phyloP scores from a whole-genome alignment of 2,888 invertebrate genomes.

The Eupeodes latifasciatus region DNA sequence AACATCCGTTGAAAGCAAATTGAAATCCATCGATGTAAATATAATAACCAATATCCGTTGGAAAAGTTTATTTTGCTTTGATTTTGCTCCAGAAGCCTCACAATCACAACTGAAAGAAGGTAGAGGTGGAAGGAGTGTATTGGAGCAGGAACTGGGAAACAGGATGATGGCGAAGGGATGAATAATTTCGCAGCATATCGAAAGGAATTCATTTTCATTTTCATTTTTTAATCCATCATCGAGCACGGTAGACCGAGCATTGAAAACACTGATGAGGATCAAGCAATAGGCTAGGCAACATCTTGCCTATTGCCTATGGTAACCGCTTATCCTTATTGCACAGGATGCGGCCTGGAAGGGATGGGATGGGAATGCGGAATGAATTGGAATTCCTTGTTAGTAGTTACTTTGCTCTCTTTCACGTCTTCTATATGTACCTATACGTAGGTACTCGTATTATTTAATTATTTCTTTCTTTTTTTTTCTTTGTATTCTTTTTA shows the following conservation, averaged over 20 bases:
- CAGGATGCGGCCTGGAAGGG: constrained; percentile 23
- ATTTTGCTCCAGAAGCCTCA: constrained; percentile 35
- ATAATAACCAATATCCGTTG: constrained; percentile 74
- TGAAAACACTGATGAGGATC: no score
- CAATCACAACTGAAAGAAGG: not conserved
- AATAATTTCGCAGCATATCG: constrained; percentile 60
- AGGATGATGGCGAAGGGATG: constrained; percentile 1
- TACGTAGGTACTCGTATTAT: constrained; percentile 22
- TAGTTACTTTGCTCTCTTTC: constrained; percentile 10
- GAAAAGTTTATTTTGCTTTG: constrained; percentile 60
- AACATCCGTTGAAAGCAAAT: constrained; percentile 70
- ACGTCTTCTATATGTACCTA: constrained; percentile 33
- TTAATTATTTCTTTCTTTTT: constrained; percentile 59
- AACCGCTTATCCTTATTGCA: constrained; percentile 26
- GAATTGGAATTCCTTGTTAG: constrained; percentile 34
- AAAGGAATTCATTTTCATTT: constrained; percentile 71
- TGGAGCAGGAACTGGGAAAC: not conserved
- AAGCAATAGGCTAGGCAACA: constrained; percentile 45
- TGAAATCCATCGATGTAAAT: constrained; percentile 73
- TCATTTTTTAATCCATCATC: constrained; percentile 71
- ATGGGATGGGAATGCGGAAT: constrained; percentile 17
- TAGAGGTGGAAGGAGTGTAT: not conserved
- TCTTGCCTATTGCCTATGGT: constrained; percentile 52
- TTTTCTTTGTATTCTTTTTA: constrained; percentile 20
- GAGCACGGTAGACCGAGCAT: constrained; percentile 53